Base-by-base conservation (phyloP, 92 coral and sea anemone genomes). In the Chrysogorgia sp. region DNA sequence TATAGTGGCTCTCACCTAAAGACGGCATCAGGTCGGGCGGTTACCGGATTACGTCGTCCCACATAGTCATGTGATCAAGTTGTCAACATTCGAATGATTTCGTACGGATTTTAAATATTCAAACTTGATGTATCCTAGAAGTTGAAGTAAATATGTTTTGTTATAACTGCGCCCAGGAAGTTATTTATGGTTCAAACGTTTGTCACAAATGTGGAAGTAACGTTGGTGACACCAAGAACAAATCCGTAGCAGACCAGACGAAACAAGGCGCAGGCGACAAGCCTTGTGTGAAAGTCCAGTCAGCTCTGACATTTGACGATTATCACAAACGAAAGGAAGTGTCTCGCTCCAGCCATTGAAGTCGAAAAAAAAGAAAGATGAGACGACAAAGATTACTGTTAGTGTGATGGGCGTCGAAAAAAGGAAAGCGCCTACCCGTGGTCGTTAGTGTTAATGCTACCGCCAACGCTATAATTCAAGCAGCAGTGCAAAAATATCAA, bases 121-220 rank as follows among this genome's bases (percentile, higher is more conserved):
- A 37, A 37, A 37, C 12, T 37, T 63, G n/a, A 25, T 30, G 45
- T 30, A 34, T 62, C 43, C 40, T 40, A 24, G 10, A 58, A n/a
- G 30, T 59, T 0, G 34, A 59, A 31, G 70, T 63, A 1, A 63
- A 2, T 63, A 63, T 63, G 70, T 63, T 63, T 63, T 63, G 70
- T 34, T 34, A 63, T 63, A 63, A 63, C 70, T 63, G 70, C 70
- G 29, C 70, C 20, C 70, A 63, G 37, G 70, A 63, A 63, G 70
- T 30, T 15, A 63, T 63, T 32, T 32, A n/a, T 63, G 70, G 70
- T 19, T 63, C 70, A 30, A 63, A 34, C 45, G 29, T 63, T 63
- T 63, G 70, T 15, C 45, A 63, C 34, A 63, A 63, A 63, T 63
- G 70, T 63, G 70, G 70, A 63, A 32, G 70, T 63, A 41, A 63